phyloP scores from a whole-genome alignment of 2,888 invertebrate genomes.

The Iselma pallidipennis region DNA sequence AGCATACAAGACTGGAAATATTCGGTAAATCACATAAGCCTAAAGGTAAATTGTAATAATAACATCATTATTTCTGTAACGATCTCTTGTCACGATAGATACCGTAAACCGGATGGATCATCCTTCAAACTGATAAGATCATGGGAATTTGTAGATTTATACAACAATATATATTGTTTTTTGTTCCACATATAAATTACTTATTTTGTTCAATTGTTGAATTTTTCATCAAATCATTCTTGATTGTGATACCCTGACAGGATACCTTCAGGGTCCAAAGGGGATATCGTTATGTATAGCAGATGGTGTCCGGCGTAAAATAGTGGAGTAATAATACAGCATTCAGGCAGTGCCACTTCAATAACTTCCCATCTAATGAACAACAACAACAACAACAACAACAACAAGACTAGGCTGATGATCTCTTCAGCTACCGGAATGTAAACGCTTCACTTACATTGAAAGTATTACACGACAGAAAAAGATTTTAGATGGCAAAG shows the following conservation, averaged over 20 bases:
- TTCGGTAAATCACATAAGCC: slow-evolving; percentile 27
- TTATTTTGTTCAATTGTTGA: no score
- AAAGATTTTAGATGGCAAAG: neutral
- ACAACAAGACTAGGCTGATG: slow-evolving; percentile 22
- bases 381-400: neutral
- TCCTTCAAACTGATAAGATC: slow-evolving; percentile 10
- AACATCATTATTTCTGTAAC: slow-evolving; percentile 35
- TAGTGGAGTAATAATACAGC: slow-evolving; percentile 23
- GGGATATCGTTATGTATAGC: slow-evolving; percentile 7
- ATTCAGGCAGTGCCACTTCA: slow-evolving; percentile 23
- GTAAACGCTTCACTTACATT: neutral
- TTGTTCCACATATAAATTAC: no score
- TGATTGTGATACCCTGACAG: neutral
- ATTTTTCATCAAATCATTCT: no score
- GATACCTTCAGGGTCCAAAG: neutral
- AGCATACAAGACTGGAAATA: slow-evolving; percentile 17
- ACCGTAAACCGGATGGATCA: slow-evolving; percentile 31
- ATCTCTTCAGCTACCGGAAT: slow-evolving; percentile 19
- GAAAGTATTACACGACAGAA: neutral
- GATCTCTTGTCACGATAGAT: slow-evolving; percentile 33
- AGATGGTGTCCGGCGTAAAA: slow-evolving; percentile 26
- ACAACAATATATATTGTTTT: neutral
- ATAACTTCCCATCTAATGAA: slow-evolving; percentile 31
- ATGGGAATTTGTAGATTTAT: neutral
- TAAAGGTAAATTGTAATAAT: slow-evolving; percentile 24